Conservation (phyloP, 2,888 invertebrate species). For the Drosophila flavopinicola region DNA sequence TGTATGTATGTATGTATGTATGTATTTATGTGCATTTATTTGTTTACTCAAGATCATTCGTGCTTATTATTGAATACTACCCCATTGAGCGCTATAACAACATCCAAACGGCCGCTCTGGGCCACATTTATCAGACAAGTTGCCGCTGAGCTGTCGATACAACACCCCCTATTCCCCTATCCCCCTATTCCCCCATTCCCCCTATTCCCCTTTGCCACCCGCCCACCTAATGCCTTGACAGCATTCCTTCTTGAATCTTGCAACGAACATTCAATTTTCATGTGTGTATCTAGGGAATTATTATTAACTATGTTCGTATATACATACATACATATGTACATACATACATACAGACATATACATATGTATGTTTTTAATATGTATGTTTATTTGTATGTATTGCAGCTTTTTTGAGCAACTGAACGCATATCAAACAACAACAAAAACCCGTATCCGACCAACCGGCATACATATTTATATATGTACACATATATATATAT, state of each 20-base stretch:
- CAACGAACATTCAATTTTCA: slow-evolving; percentile 18
- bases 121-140: slow-evolving; percentile 8
- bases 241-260: slow-evolving; percentile 4
- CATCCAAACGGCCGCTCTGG: background rate
- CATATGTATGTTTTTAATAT: background rate
- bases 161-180: background rate
- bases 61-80: background rate
- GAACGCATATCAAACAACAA: slow-evolving; percentile 45
- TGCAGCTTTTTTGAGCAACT: slow-evolving; percentile 47
- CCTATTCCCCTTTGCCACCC: background rate
- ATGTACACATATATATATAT: slow-evolving; percentile 1
- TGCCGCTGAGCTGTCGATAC: slow-evolving; percentile 14
- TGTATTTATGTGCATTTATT: background rate
- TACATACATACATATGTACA: slow-evolving; percentile 4
- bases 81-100: background rate
- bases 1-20: background rate
- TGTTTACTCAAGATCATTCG: slow-evolving; percentile 21
- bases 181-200: background rate
- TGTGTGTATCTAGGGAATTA: slow-evolving; percentile 32
- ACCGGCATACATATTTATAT: slow-evolving; percentile 31
- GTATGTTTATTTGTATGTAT: slow-evolving; percentile 9
- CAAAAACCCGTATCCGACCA: slow-evolving; percentile 45
- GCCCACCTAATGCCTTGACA: background rate
- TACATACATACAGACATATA: background rate
- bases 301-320: slow-evolving; percentile 30